Base-by-base conservation (phyloP, 1,140 invertebrate genomes). In the Nasonia vitripennis region DNA sequence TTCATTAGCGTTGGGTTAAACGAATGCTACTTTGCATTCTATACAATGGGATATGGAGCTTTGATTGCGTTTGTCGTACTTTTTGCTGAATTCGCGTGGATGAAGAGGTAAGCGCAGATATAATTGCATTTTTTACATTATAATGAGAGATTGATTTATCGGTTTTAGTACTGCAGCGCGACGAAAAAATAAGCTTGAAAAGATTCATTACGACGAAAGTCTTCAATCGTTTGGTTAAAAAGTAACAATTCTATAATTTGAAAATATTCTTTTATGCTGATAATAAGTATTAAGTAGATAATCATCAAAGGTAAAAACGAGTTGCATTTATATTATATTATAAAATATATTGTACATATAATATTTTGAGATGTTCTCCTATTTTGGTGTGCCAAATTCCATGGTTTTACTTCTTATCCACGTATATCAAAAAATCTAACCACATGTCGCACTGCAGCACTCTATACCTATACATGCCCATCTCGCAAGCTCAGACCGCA, bases 1-100 rank as follows among this genome's bases (percentile, higher is more conserved):
- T 95, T 95, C 78, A 90, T 95, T 41, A 95, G 94, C 12, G 95
- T 95, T 23, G 94, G 94, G 74, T 92, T 95, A 86, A 92, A 93
- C 0, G 95, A 95, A 86, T 94, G 93, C 37, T 94, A 94, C 77
- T 95, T 94, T 31, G 88, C 90, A 17, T 85, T 93, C 0, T 81
- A 93, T 11, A 89, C 82, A 3, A 89, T 92, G 75, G 84, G 84
- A 2, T 91, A 87, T 9, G 91, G 91, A 9, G n/a, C 67, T 45
- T 73, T 81, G 3, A 27, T 87, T 2, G 85, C 86, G 14, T 5
- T 89, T 51, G n/a, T 23, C 12, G 31, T 89, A 48, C 68, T 89
- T 17, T 34, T 89, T 17, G 91, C 85, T 0, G 89, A 89, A 88
- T 11, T 83, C 5, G 9, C 70, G 0, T 86, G 81, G 75, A 67